A percentile compares a stretch with the other conserved stretches of the same genome.
Conservation (phyloP, 2,113 vertebrate genomes). For the Dunckerocampus dactyliophorus region DNA sequence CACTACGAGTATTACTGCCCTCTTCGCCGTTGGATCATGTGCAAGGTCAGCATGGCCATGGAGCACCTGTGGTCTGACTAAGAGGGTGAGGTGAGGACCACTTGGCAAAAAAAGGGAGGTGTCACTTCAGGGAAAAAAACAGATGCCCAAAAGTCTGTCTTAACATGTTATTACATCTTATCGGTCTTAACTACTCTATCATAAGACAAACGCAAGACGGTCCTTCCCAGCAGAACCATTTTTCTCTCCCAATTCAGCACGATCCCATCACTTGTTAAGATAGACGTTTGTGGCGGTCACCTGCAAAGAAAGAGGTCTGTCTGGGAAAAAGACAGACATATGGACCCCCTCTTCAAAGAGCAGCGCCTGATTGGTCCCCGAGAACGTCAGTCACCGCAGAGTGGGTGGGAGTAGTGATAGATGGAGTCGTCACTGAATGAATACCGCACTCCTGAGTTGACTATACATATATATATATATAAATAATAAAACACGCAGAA, state of each 20-base stretch:
- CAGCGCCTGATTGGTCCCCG: constrained; percentile 37
- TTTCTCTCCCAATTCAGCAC: background rate
- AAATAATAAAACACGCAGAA: constrained; percentile 42
- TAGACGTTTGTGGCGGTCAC: constrained; percentile 24
- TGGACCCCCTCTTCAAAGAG: constrained; percentile 23
- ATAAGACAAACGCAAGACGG: background rate
- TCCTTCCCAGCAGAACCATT: background rate
- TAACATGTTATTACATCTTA: constrained; percentile 39
- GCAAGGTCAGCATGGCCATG: constrained; percentile 82
- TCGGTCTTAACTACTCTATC: constrained; percentile 31
- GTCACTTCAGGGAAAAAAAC: constrained; percentile 19
- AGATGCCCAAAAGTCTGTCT: constrained; percentile 37
- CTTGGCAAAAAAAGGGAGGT: constrained; percentile 3
- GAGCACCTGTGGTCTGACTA: constrained; percentile 85
- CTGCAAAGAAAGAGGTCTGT: constrained; percentile 6
- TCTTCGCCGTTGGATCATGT: constrained; percentile 88
- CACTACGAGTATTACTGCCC: constrained; percentile 98
- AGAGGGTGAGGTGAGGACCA: constrained; percentile 29
- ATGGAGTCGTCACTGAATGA: constrained; percentile 41
- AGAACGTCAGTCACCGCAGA: constrained; percentile 62
- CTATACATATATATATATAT: constrained; percentile 50
- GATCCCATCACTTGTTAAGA: constrained; percentile 45
- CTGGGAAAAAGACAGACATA: background rate
- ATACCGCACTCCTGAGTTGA: constrained; percentile 48
- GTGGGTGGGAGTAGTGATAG: constrained; percentile 27